Evolutionary conservation across 2,888 invertebrate species (phyloP).

Genomic region (Toxonevra muliebris): DNA sequence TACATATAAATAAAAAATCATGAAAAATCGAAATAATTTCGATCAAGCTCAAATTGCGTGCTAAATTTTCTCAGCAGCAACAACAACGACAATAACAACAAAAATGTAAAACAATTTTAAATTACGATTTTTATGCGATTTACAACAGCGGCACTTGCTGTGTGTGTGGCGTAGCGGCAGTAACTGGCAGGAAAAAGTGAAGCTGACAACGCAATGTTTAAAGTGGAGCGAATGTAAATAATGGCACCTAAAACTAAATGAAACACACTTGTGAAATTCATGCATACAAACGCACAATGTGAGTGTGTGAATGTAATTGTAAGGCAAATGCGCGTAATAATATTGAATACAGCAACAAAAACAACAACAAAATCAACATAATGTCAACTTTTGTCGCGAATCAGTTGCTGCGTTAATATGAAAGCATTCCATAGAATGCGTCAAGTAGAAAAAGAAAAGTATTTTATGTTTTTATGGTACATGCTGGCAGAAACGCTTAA

Average conservation of each 20-base stretch:
- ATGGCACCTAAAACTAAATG: constrained; percentile 24
- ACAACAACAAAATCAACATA: constrained; percentile 2
- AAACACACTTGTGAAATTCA: constrained; percentile 2
- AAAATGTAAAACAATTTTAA: constrained; percentile 42
- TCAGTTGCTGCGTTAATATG: constrained; percentile 33
- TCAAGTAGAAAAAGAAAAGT: constrained; percentile 28
- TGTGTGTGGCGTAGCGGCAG: background rate
- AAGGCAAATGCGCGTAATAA: background rate
- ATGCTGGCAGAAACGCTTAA: background rate
- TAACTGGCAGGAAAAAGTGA: background rate
- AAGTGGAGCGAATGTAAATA: constrained; percentile 6
- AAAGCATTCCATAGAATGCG: constrained; percentile 11
- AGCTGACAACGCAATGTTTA: background rate
- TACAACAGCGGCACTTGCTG: constrained; percentile 14
- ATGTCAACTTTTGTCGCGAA: constrained; percentile 29
- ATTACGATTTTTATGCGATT: constrained; percentile 32
- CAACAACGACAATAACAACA: background rate
- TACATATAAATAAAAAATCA: constrained; percentile 1
- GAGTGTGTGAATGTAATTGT: background rate
- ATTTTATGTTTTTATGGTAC: constrained; percentile 31
- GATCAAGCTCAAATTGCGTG: constrained; percentile 42
- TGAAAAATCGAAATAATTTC: constrained; percentile 41
- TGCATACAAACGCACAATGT: background rate
- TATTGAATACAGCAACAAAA: background rate
- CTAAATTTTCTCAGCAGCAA: constrained; percentile 30